phyloP scores from a whole-genome alignment of 2,113 vertebrate genomes.

The Vulpes vulpes region DNA sequence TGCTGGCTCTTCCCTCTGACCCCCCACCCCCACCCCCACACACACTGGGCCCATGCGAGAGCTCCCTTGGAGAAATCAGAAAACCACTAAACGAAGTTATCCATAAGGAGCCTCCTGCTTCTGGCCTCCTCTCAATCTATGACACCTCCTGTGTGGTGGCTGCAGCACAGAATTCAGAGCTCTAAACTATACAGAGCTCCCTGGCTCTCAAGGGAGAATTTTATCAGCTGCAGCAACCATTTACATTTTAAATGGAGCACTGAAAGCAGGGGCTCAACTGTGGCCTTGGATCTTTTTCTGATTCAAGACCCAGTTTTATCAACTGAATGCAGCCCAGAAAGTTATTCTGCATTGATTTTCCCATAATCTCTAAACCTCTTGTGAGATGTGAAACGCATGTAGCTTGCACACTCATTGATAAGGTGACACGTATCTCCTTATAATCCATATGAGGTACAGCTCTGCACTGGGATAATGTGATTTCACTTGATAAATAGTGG shows the following conservation, averaged over 20 bases:
- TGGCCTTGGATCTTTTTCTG: not conserved
- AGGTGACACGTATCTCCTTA: not conserved
- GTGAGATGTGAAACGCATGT: not conserved
- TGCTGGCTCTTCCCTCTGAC: not conserved
- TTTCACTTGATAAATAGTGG: not conserved
- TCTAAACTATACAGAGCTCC: not conserved
- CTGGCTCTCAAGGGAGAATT: not conserved
- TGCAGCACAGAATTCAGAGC: not conserved
- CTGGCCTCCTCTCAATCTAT: not conserved
- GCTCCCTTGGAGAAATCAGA: no score
- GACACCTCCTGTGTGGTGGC: not conserved
- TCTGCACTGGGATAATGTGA: not conserved
- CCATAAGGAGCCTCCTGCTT: not conserved
- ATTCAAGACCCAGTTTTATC: not conserved
- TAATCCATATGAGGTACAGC: not conserved
- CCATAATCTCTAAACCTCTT: not conserved
- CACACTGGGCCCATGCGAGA: not conserved
- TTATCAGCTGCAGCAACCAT: not conserved
- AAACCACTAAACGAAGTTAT: not conserved
- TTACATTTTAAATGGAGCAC: slow-evolving; percentile 36
- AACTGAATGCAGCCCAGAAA: not conserved
- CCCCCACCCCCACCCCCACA: not conserved
- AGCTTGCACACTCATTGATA: not conserved
- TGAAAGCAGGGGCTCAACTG: slow-evolving; percentile 1
- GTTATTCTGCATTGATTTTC: not conserved